Evolutionary conservation across 2,888 invertebrate species (phyloP), one percentile per base, ranked within the genome.

Genomic region (Idaea aversata): DNA sequence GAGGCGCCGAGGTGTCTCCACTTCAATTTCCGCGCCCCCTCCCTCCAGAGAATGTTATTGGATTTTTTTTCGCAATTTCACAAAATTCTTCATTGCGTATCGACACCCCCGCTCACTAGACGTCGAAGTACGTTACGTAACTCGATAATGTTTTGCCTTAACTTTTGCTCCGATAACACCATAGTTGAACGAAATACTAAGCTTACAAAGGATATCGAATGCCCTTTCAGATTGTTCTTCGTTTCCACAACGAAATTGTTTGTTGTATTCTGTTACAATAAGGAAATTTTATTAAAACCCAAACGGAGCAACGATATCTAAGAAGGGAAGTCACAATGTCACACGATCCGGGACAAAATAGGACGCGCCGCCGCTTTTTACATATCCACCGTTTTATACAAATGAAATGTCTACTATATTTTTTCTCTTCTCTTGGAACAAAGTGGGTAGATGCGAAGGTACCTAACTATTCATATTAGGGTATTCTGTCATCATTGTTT

Each of bases 31-130:
- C 87, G 81, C 79, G 72, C 73, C 80, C 75, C 77, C 80, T 78
- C 72, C 72, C 74, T 66, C 66, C 71, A 63, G 69, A 65, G 70
- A 72, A 70, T 75, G 78, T 89, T 88, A 88, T 90, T 88, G 83
- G 86, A 83, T 87, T 90, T 89, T 84, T 80, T 87, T 81, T 47
- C 83, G 83, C 85, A 86, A 88, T 89, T 81, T 47, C 83, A 82
- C 85, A 86, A 88, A 88, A 87, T 88, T 85, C 85, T 82, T 84
- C 84, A 83, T 83, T 82, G 83, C 84, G 79, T 81, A 78, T 80
- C 81, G 80, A 79, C 76, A 84, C 76, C 76, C 68, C 63, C 69
- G 72, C 69, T 72, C 78, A 81, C 77, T 73, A 70, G 73, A 77
- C 77, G 76, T 80, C 76, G 77, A 79, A 81, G 83, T 81, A 82